A percentile compares a stretch with the other conserved stretches of the same genome.
Evolutionary conservation across 1,140 invertebrate genomes (phyloP).

Genomic region (Lanistes nyassanus): DNA sequence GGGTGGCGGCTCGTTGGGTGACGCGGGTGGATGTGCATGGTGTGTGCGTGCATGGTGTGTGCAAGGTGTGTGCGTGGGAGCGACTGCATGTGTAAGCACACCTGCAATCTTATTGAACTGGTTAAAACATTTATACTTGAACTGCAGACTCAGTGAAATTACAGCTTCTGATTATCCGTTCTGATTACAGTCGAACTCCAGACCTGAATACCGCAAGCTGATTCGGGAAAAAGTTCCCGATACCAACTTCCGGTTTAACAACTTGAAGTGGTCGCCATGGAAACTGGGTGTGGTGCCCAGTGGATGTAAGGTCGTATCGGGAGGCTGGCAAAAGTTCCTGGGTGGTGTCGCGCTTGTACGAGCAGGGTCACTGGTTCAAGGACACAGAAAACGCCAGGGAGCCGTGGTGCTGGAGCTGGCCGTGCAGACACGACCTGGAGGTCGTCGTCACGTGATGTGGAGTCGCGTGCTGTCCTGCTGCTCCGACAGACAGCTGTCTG

Average conservation of each 20-base stretch:
- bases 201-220: constrained; percentile 11
- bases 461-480: constrained; percentile 13
- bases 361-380: not conserved
- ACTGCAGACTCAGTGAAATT: too few relatives aligned
- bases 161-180: too few relatives aligned
- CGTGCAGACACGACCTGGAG: constrained; percentile 17
- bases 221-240: constrained; percentile 37
- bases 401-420: constrained; percentile 38
- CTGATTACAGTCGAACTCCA: not conserved
- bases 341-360: constrained; percentile 1
- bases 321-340: constrained; percentile 15
- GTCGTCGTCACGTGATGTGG: constrained; percentile 23
- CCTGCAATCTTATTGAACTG: too few relatives aligned
- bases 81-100: too few relatives aligned
- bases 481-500: not conserved
- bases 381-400: not conserved
- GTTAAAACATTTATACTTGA: too few relatives aligned
- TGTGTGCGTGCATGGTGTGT: too few relatives aligned
- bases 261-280: constrained; percentile 21
- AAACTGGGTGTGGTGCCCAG: constrained; percentile 14
- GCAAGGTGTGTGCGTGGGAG: too few relatives aligned
- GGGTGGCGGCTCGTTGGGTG: too few relatives aligned
- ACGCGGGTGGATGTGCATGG: too few relatives aligned
- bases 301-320: not conserved
- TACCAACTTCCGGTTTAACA: constrained; percentile 36